Percentiles rank a stretch among this genome's conserved stretches.
Conservation (phyloP, 2,113 vertebrate species). For the Menura novaehollandiae region DNA sequence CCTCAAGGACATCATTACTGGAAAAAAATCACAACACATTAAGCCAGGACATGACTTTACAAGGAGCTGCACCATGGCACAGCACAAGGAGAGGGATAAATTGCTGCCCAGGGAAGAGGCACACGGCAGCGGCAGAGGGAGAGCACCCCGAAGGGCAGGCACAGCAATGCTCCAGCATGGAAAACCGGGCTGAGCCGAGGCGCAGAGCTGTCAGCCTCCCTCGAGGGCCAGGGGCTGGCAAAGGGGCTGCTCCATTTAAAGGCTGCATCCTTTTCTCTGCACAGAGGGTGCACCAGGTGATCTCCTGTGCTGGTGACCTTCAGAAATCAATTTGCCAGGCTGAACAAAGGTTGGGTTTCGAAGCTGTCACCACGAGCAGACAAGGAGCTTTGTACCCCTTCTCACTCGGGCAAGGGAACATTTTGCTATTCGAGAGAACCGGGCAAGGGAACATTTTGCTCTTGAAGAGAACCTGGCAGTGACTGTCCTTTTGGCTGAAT, state of each 20-base stretch:
- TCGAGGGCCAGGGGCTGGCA: not conserved
- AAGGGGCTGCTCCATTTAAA: not conserved
- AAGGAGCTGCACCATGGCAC: not conserved
- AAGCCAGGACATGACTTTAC: not conserved
- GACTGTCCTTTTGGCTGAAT: not conserved
- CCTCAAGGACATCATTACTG: not conserved
- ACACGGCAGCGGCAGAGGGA: rapidly evolving
- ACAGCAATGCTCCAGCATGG: not conserved
- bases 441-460: not conserved
- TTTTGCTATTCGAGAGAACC: not conserved
- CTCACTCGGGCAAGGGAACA: not conserved
- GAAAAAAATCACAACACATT: not conserved
- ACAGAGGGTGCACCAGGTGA: not conserved
- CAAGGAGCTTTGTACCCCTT: not conserved
- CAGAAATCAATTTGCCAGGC: not conserved
- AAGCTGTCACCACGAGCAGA: not conserved
- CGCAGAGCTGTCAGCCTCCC: not conserved
- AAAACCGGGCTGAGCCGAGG: not conserved
- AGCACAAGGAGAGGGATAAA: not conserved
- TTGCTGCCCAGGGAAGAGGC: not conserved
- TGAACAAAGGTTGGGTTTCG: not conserved
- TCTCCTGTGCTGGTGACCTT: not conserved
- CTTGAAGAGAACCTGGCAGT: not conserved
- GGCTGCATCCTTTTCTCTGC: not conserved
- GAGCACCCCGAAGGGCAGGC: rapidly evolving